These are phyloP conservation scores for Gymnopithys bicolor DNA, from an alignment of 2,797 vertebrate species.

Conservation along the genomic window DNA sequence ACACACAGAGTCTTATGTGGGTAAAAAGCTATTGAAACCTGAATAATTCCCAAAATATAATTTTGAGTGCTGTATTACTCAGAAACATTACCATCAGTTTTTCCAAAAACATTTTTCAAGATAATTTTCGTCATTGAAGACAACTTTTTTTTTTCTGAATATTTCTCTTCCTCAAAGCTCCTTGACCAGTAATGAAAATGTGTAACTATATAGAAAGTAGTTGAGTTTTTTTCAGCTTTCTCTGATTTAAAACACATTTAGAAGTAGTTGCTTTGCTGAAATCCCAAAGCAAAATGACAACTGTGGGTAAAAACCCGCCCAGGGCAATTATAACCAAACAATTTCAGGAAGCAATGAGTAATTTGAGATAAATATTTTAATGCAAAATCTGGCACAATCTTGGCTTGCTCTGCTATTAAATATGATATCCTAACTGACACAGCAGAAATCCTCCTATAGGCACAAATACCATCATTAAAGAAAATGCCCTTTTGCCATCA, in stretches of 20 bases:
- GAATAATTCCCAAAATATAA: neutral
- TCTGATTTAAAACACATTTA: neutral
- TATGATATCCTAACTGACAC: neutral
- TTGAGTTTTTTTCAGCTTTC: neutral
- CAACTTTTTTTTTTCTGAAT: neutral
- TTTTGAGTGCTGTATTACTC: neutral
- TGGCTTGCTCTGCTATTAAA: neutral
- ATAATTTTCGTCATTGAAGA: neutral
- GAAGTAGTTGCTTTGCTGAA: neutral
- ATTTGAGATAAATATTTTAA: neutral
- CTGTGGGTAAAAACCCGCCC: neutral
- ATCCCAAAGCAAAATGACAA: neutral
- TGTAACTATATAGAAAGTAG: neutral
- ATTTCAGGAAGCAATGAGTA: constrained; percentile 15
- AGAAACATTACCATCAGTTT: neutral
- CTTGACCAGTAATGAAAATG: neutral
- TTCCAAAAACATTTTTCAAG: neutral
- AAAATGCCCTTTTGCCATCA: neutral
- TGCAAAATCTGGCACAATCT: neutral
- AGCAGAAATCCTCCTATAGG: neutral
- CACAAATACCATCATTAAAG: neutral
- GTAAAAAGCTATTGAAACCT: neutral
- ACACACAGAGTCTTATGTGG: neutral
- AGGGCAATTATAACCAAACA: neutral
- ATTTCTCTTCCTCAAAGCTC: neutral